A percentile compares a stretch with the other conserved stretches of the same genome.
phyloP scores from a whole-genome alignment of 2,888 invertebrate species.

The Pseudococcus viburni region DNA sequence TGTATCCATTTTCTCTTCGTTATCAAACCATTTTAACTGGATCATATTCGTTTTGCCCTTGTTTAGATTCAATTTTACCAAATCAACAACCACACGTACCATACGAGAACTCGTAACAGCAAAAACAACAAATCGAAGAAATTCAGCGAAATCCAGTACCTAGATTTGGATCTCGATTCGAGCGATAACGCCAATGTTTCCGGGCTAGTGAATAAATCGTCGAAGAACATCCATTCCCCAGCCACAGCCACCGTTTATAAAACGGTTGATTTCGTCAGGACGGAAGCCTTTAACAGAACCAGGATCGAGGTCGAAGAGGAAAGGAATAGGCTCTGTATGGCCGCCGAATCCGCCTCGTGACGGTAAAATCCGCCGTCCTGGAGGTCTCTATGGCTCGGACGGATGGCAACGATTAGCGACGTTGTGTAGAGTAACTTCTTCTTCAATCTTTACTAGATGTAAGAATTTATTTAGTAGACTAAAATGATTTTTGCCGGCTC shows the following conservation, averaged over 20 bases:
- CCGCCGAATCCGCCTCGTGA: conserved; percentile 63
- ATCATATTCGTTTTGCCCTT: not conserved
- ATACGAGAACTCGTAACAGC: not conserved
- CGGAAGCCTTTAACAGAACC: conserved; percentile 91
- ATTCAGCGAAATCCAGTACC: conserved; percentile 79
- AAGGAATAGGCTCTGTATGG: conserved; percentile 70
- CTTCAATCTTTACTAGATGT: not conserved
- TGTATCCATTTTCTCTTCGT: no score
- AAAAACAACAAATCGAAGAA: conserved; percentile 69
- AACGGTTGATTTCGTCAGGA: conserved; percentile 94
- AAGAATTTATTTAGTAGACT: not conserved
- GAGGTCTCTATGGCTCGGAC: not conserved
- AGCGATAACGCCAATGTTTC: conserved; percentile 67
- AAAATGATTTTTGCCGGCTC: not conserved
- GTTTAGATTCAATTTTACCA: conserved; percentile 11
- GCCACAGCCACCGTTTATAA: conserved; percentile 71
- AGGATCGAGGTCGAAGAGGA: conserved; percentile 84
- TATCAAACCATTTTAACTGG: not conserved
- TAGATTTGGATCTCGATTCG: conserved; percentile 79
- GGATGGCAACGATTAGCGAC: not conserved
- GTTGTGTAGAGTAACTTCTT: not conserved
- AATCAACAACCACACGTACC: conserved; percentile 1
- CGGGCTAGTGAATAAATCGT: conserved; percentile 63
- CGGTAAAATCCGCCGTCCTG: not conserved
- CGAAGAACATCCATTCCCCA: conserved; percentile 56